phyloP scores from a whole-genome alignment of 2,113 vertebrate genomes.

The Scomber colias region DNA sequence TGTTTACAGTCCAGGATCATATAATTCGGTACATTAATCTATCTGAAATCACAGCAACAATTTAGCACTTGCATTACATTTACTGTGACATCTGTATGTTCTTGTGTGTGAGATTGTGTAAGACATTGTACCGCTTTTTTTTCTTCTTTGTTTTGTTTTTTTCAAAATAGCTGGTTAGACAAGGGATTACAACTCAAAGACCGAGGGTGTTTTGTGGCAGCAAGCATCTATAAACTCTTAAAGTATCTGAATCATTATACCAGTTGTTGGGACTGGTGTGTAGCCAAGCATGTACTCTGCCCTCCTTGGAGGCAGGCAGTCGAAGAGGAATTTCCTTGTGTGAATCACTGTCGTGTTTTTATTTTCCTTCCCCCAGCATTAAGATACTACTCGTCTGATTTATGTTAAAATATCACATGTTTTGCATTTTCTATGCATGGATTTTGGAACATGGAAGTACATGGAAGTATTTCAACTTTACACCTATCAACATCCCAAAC shows the following conservation, averaged over 20 bases:
- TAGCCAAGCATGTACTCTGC: constrained; percentile 2
- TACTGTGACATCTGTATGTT: not conserved
- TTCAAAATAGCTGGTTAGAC: constrained; percentile 8
- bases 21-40: constrained; percentile 1
- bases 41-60: not conserved
- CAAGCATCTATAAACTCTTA: not conserved
- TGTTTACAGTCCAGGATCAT: constrained; percentile 19
- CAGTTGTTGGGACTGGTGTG: not conserved
- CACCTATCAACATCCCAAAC: not conserved
- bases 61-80: not conserved
- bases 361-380: not conserved
- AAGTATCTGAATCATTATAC: not conserved
- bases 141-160: no score
- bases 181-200: not conserved
- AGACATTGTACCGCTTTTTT: not conserved
- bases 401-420: not conserved
- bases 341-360: not conserved
- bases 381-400: not conserved
- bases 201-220: not conserved
- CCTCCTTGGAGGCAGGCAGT: not conserved
- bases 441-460: not conserved
- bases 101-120: not conserved
- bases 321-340: not conserved
- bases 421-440: no score
- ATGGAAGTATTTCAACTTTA: not conserved